These are phyloP conservation scores for Mythimna lalbum DNA, from an alignment of 2,888 invertebrate genomes.

Conservation along the genomic window DNA sequence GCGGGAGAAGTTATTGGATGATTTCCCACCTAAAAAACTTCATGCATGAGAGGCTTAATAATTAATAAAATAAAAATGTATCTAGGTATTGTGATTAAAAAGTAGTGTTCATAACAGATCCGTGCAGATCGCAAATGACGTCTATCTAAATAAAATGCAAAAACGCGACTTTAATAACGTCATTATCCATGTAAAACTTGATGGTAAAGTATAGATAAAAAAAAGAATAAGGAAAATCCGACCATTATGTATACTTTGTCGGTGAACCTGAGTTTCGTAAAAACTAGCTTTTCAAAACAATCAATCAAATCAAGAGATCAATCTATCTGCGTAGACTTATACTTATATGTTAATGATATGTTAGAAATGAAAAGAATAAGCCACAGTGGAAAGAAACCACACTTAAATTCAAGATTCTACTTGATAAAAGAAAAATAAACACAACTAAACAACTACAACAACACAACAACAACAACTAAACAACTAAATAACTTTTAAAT, in stretches of 20 bases:
- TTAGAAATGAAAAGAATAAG: not conserved
- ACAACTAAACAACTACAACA: too few relatives aligned
- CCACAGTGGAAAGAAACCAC: not conserved
- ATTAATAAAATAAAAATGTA: too few relatives aligned
- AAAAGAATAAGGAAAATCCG: slow-evolving; percentile 42
- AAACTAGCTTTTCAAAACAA: slow-evolving; percentile 18
- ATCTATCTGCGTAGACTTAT: slow-evolving; percentile 3
- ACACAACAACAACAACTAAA: too few relatives aligned
- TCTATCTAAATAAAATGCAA: slow-evolving; percentile 36
- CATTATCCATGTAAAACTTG: slow-evolving; percentile 34
- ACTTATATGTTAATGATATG: not conserved
- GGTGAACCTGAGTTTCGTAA: slow-evolving; percentile 9
- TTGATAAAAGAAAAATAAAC: not conserved
- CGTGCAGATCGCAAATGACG: slow-evolving; percentile 28
- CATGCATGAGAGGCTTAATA: too few relatives aligned
- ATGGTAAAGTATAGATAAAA: slow-evolving; percentile 39
- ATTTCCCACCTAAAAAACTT: too few relatives aligned
- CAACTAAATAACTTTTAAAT: too few relatives aligned
- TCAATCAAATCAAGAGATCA: not conserved
- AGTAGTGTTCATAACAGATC: slow-evolving; percentile 25
- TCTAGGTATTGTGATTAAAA: slow-evolving; percentile 2
- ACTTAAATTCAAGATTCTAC: too few relatives aligned
- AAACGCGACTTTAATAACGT: slow-evolving; percentile 27
- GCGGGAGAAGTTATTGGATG: too few relatives aligned
- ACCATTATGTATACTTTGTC: not conserved